Evolutionary conservation across 2,113 vertebrate species (phyloP).

Genomic region (Strix aluco): DNA sequence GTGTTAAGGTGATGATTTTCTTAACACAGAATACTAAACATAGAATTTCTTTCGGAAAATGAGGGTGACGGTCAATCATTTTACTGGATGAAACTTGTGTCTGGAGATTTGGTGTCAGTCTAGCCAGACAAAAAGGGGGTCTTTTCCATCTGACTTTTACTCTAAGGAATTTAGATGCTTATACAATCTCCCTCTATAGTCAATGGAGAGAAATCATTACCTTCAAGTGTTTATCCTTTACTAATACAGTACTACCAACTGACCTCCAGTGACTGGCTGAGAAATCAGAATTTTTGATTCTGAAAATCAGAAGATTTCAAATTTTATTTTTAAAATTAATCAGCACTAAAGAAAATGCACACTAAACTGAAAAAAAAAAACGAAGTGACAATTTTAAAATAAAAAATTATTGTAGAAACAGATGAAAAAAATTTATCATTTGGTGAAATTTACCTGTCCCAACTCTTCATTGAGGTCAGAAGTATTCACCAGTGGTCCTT

Average conservation of each 20-base stretch:
- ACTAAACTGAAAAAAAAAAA: neutral
- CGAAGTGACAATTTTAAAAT: neutral
- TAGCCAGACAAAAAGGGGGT: neutral
- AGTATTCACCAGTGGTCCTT: conserved; percentile 94
- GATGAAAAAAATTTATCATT: neutral
- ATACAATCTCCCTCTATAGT: neutral
- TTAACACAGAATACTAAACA: neutral
- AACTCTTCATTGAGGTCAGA: conserved; percentile 98
- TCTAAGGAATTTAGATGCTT: neutral
- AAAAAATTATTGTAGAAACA: neutral
- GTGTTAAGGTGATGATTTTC: neutral
- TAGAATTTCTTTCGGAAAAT: neutral
- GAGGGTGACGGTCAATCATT: neutral
- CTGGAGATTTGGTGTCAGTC: neutral
- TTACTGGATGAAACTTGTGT: neutral
- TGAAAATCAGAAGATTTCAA: neutral
- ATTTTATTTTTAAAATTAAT: neutral
- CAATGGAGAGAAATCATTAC: neutral
- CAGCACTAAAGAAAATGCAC: neutral
- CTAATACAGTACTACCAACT: neutral
- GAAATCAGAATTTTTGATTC: neutral
- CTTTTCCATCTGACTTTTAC: neutral
- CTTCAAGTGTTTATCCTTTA: neutral
- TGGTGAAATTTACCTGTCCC: conserved; percentile 83
- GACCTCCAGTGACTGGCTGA: neutral